These are phyloP conservation scores for Amblyopsis rosae DNA, from an alignment of 2,113 vertebrate genomes.

Conservation along the genomic window DNA sequence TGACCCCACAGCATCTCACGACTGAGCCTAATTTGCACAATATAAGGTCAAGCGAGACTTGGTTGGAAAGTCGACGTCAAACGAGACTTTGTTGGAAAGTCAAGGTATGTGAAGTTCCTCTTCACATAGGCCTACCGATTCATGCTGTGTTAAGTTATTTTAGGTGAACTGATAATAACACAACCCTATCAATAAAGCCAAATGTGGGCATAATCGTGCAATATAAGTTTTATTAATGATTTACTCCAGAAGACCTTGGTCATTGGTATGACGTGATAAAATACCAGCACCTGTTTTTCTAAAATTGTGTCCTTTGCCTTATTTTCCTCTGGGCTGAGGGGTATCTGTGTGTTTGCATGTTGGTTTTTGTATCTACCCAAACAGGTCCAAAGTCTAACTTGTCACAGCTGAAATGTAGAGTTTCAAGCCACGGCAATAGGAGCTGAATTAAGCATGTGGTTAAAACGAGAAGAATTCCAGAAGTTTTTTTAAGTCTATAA, in stretches of 20 bases:
- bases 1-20: not conserved
- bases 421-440: not conserved
- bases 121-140: not conserved
- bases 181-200: not conserved
- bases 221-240: constrained; percentile 70
- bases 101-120: not conserved
- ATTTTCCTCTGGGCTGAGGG: constrained; percentile 14
- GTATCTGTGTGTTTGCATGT: not conserved
- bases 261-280: constrained; percentile 36
- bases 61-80: not conserved
- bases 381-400: constrained; percentile 62
- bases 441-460: constrained; percentile 36
- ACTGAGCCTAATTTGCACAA: not conserved
- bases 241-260: constrained; percentile 67
- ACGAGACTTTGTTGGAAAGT: not conserved
- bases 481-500: constrained; percentile 53
- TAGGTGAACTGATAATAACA: not conserved
- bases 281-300: constrained; percentile 46
- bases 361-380: constrained; percentile 41
- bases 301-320: constrained; percentile 28
- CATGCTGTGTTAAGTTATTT: constrained; percentile 37
- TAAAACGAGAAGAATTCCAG: constrained; percentile 46
- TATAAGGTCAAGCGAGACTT: not conserved
- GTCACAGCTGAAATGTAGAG: constrained; percentile 16
- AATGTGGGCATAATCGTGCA: constrained; percentile 19